phyloP scores from a whole-genome alignment of 2,113 vertebrate genomes.

The Delphinus delphis region DNA sequence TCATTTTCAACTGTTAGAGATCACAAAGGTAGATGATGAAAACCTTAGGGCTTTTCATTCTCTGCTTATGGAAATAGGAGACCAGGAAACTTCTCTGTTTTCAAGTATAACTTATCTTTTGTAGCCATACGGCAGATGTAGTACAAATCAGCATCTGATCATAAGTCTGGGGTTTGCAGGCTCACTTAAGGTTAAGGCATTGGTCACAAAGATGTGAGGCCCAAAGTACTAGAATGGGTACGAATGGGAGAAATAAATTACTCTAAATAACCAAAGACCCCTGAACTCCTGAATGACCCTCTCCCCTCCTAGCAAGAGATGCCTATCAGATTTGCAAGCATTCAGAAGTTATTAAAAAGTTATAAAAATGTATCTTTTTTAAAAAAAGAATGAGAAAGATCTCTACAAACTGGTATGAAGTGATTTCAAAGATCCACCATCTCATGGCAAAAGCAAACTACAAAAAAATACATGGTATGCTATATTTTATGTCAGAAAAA shows the following conservation, averaged over 20 bases:
- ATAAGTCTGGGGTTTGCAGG: not conserved
- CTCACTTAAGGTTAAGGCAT: not conserved
- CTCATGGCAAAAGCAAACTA: not conserved
- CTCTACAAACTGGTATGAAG: not conserved
- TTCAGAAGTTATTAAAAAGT: not conserved
- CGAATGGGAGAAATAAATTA: not conserved
- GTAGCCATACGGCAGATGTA: accelerated
- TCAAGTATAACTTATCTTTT: not conserved
- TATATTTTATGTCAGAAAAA: not conserved
- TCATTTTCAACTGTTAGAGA: not conserved
- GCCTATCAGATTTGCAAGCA: not conserved
- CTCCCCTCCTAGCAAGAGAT: not conserved
- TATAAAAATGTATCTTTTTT: not conserved
- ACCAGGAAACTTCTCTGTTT: not conserved
- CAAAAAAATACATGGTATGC: not conserved
- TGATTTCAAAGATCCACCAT: not conserved
- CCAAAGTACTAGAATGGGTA: not conserved
- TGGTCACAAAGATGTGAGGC: not conserved
- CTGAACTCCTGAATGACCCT: not conserved
- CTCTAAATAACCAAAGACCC: not conserved
- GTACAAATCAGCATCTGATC: not conserved
- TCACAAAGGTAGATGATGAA: not conserved
- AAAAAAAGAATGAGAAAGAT: not conserved
- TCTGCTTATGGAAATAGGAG: not conserved
- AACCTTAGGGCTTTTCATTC: too few relatives aligned